Percentiles rank a stretch among this genome's conserved stretches.
phyloP scores from a whole-genome alignment of 2,888 invertebrate genomes.

The Mesoligia furuncula region DNA sequence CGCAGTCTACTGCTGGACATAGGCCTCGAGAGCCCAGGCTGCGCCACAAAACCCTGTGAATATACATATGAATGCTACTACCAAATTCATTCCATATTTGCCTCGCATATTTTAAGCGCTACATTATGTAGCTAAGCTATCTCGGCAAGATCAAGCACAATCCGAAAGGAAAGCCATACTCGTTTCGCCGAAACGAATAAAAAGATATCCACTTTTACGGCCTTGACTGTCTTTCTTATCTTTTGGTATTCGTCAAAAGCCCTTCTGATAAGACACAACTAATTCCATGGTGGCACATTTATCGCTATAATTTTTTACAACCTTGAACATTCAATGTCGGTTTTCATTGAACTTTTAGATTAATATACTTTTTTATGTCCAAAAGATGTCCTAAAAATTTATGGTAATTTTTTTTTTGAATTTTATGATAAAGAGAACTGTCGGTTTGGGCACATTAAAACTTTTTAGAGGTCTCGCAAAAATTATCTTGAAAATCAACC shows the following conservation, averaged over 20 bases:
- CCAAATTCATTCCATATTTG: not conserved
- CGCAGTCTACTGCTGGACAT: not conserved
- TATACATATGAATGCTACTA: not conserved
- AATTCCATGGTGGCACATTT: conserved; percentile 51
- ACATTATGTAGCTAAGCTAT: conserved; percentile 7
- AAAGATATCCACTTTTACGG: conserved; percentile 49
- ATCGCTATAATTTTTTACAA: conserved; percentile 51
- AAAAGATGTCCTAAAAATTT: conserved; percentile 59
- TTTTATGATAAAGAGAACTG: conserved; percentile 69
- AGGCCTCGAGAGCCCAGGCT: not conserved
- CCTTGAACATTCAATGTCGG: conserved; percentile 46
- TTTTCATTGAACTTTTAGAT: conserved; percentile 63
- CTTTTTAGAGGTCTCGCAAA: conserved; percentile 75
- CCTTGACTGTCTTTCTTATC: conserved; percentile 39
- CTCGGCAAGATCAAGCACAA: conserved; percentile 21
- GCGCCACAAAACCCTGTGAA: not conserved
- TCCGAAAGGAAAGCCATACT: conserved; percentile 6
- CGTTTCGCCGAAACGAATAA: conserved; percentile 42
- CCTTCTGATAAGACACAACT: conserved; percentile 29
- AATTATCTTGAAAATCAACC: conserved; percentile 80
- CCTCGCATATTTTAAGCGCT: not conserved
- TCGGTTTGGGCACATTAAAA: conserved; percentile 79
- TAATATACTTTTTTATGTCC: conserved; percentile 62
- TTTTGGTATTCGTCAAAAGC: conserved; percentile 39
- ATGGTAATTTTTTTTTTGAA: conserved; percentile 63